Conservation (phyloP, 2,797 vertebrate genomes). For the Anguilla pacifica region DNA sequence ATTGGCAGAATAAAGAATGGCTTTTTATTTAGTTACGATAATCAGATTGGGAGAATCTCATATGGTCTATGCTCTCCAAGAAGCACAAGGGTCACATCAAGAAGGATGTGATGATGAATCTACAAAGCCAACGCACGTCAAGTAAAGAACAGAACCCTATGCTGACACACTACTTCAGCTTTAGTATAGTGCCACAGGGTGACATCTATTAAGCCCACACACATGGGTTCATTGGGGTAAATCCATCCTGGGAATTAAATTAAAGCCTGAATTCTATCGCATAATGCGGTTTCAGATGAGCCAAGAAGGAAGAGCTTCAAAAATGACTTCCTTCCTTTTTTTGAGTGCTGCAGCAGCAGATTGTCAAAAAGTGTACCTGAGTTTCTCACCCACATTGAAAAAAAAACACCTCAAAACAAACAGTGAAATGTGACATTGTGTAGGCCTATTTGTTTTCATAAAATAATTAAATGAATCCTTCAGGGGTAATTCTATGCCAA, state of each 20-base stretch:
- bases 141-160: not conserved
- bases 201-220: not conserved
- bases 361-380: not conserved
- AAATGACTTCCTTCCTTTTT: not conserved
- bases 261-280: not conserved
- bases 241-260: not conserved
- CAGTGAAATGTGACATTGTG: not conserved
- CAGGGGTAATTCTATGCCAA: not conserved
- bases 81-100: not conserved
- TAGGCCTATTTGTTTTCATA: not conserved
- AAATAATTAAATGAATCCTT: conserved; percentile 1
- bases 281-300: not conserved
- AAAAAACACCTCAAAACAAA: not conserved
- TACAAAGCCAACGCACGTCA: not conserved
- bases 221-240: not conserved
- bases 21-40: not conserved
- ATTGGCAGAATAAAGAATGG: not conserved
- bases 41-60: not conserved
- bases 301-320: not conserved
- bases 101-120: not conserved
- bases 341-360: not conserved
- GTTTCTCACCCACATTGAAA: not conserved
- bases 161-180: not conserved
- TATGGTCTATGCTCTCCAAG: not conserved
- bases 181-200: not conserved